Base-by-base conservation (phyloP, 92 coral and sea anemone species). In the Heliopora coerulea region DNA sequence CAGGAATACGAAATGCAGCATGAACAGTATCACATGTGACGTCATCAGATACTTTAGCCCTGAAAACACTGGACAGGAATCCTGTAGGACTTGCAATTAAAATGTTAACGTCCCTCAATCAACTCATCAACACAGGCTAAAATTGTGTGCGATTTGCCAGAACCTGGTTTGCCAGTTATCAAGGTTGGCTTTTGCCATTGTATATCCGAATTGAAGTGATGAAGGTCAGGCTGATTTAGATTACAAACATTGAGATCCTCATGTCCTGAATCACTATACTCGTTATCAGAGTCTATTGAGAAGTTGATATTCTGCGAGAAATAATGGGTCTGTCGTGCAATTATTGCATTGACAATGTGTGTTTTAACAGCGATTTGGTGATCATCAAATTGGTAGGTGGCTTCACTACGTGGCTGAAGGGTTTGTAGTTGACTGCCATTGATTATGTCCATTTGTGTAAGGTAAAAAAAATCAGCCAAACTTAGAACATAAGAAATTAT, bases 91-190 rank as follows among this genome's bases (percentile, higher is more conserved):
- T 27, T 0, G 76, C 76, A 1, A 69, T 18, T 0, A 69, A 62
- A 0, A 69, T 21, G 9, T 31, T 15, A 0, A 9, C 1, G 2
- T 19, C 30, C 0, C 18, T 27, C 46, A 3, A 10, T 37, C 0
- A 29, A 19, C 28, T 69, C 1, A 0, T 24, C 18, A 14, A 54
- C 40, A 0, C 6, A 56, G 9, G 46, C 5, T 24, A 41, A 54
- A 29, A 64, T 65, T 0, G 19, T 14, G 40, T 76, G 62, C 23
- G 46, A 29, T 56, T 78, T 78, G 0, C 65, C 82, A 9, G 34
- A 49, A 0, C 63, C 82, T 0, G 82, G 75, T 23, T 63, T 78
- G 17, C 74, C 82, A 0, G 42, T 49, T 3, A 78, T 49, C 12
- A 69, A 3, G 11, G 28, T 54, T 4, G 42, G 42, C 26, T 17